These are phyloP conservation scores for Falcunculus frontatus DNA, from an alignment of 2,113 vertebrate species.

Conservation along the genomic window DNA sequence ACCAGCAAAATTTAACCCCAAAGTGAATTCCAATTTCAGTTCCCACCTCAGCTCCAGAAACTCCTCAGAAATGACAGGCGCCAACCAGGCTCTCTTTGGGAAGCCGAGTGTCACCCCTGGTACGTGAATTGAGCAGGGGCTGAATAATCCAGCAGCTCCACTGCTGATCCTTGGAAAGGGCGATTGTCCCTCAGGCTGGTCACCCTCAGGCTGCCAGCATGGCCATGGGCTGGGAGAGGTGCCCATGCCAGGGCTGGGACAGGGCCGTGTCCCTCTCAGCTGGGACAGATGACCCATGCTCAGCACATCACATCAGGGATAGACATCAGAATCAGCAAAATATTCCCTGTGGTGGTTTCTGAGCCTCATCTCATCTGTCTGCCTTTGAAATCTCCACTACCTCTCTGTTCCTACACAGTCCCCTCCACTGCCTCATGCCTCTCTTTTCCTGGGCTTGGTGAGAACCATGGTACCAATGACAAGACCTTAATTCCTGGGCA, in stretches of 20 bases:
- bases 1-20: background rate
- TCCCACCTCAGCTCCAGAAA: background rate
- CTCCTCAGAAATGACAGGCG: background rate
- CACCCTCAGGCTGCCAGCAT: background rate
- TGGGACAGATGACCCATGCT: background rate
- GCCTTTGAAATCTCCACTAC: background rate
- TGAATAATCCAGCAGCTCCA: background rate
- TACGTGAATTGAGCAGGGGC: background rate
- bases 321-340: background rate
- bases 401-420: background rate
- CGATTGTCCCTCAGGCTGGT: background rate
- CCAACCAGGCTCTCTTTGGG: background rate
- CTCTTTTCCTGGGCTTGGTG: background rate
- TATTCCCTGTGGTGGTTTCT: background rate
- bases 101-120: background rate
- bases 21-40: background rate
- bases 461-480: background rate
- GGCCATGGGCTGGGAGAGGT: background rate
- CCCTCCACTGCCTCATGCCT: background rate
- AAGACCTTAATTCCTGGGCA: background rate
- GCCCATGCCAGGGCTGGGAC: background rate
- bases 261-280: background rate
- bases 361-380: background rate
- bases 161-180: background rate
- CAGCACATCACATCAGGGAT: background rate